phyloP scores from a whole-genome alignment of 35 echinoderm and acorn worm genomes.

The Ophiothrix spiculata region DNA sequence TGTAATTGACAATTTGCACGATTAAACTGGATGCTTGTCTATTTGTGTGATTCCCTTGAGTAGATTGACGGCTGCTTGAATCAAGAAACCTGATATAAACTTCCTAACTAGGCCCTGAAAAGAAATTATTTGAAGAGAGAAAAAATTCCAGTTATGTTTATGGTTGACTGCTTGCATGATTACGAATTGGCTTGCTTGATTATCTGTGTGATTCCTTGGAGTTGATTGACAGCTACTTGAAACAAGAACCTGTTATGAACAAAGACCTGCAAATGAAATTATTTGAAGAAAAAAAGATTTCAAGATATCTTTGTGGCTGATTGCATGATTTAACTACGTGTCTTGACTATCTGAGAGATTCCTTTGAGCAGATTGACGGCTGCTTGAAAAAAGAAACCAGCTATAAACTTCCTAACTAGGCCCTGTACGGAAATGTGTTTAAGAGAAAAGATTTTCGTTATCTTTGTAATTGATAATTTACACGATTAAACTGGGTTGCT shows the following conservation, averaged over 20 bases:
- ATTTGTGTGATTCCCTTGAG: constrained; percentile 27
- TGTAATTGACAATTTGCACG: constrained; percentile 34
- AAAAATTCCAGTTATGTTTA: constrained; percentile 63
- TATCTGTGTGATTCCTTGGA: too few species aligned
- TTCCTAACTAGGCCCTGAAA: constrained; percentile 41
- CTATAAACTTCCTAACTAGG: constrained; percentile 45
- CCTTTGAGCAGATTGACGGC: constrained; percentile 67
- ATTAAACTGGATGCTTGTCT: constrained; percentile 24
- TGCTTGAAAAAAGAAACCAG: constrained; percentile 75
- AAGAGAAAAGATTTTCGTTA: background rate
- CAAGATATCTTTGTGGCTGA: constrained; percentile 62
- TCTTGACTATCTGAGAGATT: constrained; percentile 13
- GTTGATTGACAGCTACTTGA: constrained; percentile 68
- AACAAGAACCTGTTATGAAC: constrained; percentile 48
- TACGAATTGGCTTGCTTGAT: too few species aligned
- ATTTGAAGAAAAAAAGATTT: too few species aligned
- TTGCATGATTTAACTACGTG: constrained; percentile 17
- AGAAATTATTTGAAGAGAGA: constrained; percentile 42
- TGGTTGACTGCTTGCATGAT: constrained; percentile 42
- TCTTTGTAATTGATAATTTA: too few species aligned
- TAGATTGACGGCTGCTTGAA: constrained; percentile 79
- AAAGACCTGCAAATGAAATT: constrained; percentile 35
- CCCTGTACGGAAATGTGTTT: constrained; percentile 27
- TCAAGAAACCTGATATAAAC: constrained; percentile 65
- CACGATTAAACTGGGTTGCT: constrained; percentile 21